These are phyloP conservation scores for Caenorhabditis inopinata DNA, from an alignment of 1,140 invertebrate species.

Conservation along the genomic window DNA sequence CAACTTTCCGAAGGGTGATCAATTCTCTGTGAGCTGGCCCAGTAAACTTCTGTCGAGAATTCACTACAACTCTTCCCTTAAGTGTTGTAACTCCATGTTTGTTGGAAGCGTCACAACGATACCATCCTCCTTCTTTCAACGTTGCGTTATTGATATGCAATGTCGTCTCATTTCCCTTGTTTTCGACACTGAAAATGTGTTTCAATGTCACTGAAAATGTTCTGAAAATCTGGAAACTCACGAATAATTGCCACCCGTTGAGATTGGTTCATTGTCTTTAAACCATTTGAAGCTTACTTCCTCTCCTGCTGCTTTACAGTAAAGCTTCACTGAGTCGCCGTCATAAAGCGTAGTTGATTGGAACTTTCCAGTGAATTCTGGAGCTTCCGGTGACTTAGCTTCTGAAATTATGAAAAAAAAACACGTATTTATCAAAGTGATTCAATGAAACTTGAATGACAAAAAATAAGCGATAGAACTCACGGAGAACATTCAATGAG, in stretches of 20 bases:
- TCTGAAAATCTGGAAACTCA: neutral
- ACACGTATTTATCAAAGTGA: neutral
- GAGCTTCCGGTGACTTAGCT: slow-evolving; percentile 44
- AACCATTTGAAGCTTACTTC: slow-evolving; percentile 48
- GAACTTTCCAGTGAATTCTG: slow-evolving; percentile 54
- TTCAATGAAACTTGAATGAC: slow-evolving; percentile 23
- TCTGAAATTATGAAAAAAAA: neutral
- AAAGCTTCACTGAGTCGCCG: slow-evolving; percentile 54
- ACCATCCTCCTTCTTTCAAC: slow-evolving; percentile 53
- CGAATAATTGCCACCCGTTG: slow-evolving; percentile 24
- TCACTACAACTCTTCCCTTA: slow-evolving; percentile 56
- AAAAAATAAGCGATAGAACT: neutral
- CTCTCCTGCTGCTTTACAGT: slow-evolving; percentile 54
- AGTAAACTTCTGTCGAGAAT: slow-evolving; percentile 46
- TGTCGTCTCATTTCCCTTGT: slow-evolving; percentile 46
- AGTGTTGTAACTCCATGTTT: slow-evolving; percentile 51
- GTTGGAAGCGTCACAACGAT: slow-evolving; percentile 54
- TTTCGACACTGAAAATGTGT: slow-evolving; percentile 48
- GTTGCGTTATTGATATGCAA: slow-evolving; percentile 49
- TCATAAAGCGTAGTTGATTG: slow-evolving; percentile 53
- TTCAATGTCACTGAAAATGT: neutral
- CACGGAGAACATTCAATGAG: slow-evolving; percentile 50
- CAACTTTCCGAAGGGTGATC: slow-evolving; percentile 57
- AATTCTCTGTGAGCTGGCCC: slow-evolving; percentile 52
- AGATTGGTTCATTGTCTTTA: slow-evolving; percentile 44